Conservation (phyloP, 2,113 vertebrate species). For the Pteruthius melanotis region DNA sequence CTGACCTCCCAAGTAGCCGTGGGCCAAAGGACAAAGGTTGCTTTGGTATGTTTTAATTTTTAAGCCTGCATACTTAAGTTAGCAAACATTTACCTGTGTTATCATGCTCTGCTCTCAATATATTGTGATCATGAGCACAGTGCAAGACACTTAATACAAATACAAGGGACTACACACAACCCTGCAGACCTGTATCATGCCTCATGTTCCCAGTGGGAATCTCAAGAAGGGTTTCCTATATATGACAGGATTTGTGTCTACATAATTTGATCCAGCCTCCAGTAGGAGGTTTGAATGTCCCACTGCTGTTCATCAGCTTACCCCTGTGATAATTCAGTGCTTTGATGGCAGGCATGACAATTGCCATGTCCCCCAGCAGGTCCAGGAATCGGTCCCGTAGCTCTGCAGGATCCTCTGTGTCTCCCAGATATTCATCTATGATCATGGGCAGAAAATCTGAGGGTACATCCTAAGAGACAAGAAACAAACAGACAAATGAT, state of each 20-base stretch:
- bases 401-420: constrained; percentile 59
- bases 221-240: background rate
- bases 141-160: background rate
- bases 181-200: background rate
- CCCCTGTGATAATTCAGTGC: constrained; percentile 74
- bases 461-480: background rate
- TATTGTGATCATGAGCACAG: background rate
- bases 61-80: background rate
- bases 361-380: constrained; percentile 66
- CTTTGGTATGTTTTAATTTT: background rate
- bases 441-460: background rate
- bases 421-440: constrained; percentile 73
- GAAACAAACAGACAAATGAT: background rate
- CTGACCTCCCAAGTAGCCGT: background rate
- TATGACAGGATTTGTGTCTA: background rate
- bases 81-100: background rate
- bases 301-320: constrained; percentile 32
- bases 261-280: background rate
- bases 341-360: constrained; percentile 76
- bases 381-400: constrained; percentile 70
- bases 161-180: background rate
- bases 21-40: background rate
- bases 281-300: background rate
- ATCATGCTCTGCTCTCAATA: background rate
- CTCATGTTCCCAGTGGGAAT: background rate